These are phyloP conservation scores for Serripes groenlandicus DNA, from an alignment of 2,888 invertebrate species.

Conservation along the genomic window DNA sequence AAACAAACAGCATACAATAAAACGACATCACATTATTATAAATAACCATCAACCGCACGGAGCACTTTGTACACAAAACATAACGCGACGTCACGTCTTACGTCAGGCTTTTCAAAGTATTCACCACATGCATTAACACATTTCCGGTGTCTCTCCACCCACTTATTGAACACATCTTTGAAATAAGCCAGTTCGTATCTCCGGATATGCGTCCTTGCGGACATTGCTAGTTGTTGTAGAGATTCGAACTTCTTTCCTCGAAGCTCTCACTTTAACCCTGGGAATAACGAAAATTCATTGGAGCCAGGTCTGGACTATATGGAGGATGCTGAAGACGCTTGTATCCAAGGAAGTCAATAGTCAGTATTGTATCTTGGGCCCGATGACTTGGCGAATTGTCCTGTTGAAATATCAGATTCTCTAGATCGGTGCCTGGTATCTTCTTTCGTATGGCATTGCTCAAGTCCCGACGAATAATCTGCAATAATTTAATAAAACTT, in stretches of 20 bases:
- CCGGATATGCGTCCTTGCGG: background rate
- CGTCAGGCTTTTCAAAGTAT: no score
- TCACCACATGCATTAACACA: no score
- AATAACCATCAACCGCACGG: no score
- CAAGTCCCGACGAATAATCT: background rate
- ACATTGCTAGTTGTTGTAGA: background rate
- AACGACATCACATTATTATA: no score
- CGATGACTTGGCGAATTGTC: background rate
- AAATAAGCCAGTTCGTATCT: background rate
- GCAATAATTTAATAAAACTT: background rate
- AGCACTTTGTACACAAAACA: no score
- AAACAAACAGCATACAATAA: no score
- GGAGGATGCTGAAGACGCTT: background rate
- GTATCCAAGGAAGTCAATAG: background rate
- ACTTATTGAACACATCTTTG: background rate
- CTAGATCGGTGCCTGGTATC: background rate
- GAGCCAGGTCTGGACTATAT: background rate
- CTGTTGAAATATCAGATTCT: background rate
- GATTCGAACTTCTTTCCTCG: background rate
- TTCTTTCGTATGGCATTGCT: background rate
- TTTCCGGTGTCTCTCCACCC: constrained; percentile 7
- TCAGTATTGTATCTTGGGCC: background rate
- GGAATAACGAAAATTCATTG: background rate
- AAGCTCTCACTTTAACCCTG: background rate
- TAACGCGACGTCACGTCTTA: no score